phyloP scores from a whole-genome alignment of 2,113 vertebrate species.

The Neogobius melanostomus region DNA sequence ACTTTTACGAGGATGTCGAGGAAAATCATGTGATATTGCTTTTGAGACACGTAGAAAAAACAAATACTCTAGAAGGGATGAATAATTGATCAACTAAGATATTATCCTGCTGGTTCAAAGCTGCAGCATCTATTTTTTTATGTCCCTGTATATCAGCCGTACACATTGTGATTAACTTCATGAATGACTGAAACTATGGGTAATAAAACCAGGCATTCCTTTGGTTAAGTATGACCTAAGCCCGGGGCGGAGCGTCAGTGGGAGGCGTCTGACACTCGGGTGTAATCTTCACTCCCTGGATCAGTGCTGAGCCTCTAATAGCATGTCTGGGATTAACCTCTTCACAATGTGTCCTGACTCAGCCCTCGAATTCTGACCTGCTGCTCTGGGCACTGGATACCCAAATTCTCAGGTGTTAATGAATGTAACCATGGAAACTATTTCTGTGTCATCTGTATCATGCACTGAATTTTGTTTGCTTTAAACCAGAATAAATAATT shows the following conservation, averaged over 20 bases:
- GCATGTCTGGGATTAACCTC: slow-evolving; percentile 25
- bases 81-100: background rate
- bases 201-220: background rate
- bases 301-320: slow-evolving; percentile 54
- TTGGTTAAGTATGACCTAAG: slow-evolving; percentile 30
- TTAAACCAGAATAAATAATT: too few relatives aligned
- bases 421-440: slow-evolving; percentile 34
- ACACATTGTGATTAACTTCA: background rate
- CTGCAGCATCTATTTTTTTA: background rate
- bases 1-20: too few relatives aligned
- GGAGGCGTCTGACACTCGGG: slow-evolving; percentile 34
- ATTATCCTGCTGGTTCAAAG: background rate
- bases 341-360: slow-evolving; percentile 34
- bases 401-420: background rate
- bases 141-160: background rate
- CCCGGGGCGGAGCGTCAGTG: slow-evolving; percentile 22
- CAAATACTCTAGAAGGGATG: too few relatives aligned
- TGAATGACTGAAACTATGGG: background rate
- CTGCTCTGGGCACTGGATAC: too few relatives aligned
- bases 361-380: background rate
- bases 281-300: slow-evolving; percentile 50
- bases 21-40: background rate
- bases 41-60: too few relatives aligned
- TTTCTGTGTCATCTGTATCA: background rate
- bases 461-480: slow-evolving; percentile 21